Conservation (phyloP, 2,797 vertebrate species). For the Coregonus sp. region DNA sequence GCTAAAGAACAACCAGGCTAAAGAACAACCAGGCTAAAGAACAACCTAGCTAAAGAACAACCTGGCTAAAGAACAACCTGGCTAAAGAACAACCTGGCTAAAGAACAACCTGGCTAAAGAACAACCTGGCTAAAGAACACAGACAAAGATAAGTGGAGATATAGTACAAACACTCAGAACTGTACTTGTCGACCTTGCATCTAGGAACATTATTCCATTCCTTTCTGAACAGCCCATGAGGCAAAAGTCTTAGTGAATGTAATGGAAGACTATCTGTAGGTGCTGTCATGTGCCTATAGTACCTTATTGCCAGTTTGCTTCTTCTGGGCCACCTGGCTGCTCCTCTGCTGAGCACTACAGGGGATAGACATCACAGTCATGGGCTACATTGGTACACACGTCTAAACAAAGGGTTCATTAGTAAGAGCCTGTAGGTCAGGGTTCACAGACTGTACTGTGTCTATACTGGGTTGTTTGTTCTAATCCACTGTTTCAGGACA, state of each 20-base stretch:
- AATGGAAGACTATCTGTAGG: no score
- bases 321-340: conserved; percentile 95
- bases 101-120: no score
- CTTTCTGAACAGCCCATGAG: no score
- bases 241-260: no score
- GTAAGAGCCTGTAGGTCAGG: not conserved
- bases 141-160: no score
- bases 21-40: conserved; percentile 50
- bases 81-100: conserved; percentile 48
- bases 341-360: conserved; percentile 92
- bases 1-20: conserved; percentile 48
- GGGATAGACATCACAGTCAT: conserved; percentile 14
- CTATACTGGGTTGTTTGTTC: not conserved
- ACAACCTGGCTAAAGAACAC: no score
- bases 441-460: not conserved
- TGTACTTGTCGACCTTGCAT: no score
- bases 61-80: conserved; percentile 48
- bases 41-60: not conserved
- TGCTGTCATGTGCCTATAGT: conserved; percentile 28
- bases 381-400: no score
- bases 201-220: no score
- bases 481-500: not conserved
- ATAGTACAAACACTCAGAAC: no score
- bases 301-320: conserved; percentile 97
- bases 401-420: conserved; percentile 3